Percentiles rank a stretch among this genome's conserved stretches.
phyloP scores from a whole-genome alignment of 2,888 invertebrate species.

The Autographa pulchrina region DNA sequence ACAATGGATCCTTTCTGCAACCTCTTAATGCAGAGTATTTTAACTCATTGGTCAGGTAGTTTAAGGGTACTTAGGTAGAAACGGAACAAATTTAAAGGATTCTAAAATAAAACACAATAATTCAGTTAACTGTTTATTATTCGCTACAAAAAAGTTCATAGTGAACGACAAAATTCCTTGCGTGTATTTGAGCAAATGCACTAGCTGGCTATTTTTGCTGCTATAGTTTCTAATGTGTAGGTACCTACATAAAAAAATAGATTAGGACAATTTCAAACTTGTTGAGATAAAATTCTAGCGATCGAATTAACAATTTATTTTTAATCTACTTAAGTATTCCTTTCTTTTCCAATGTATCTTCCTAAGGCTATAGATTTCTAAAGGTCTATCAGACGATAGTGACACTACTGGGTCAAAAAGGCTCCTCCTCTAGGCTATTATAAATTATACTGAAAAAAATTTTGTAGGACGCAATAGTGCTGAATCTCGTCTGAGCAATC shows the following conservation, averaged over 20 bases:
- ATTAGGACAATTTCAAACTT: conserved; percentile 10
- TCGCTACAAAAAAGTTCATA: conserved; percentile 39
- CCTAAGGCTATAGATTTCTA: no score
- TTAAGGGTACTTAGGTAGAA: neutral
- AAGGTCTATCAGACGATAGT: no score
- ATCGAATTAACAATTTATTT: neutral
- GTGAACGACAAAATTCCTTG: conserved; percentile 44
- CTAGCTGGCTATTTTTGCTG: conserved; percentile 44
- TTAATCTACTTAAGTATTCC: neutral
- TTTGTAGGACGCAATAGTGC: no score
- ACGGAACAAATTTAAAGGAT: neutral
- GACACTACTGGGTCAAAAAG: no score
- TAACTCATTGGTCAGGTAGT: neutral
- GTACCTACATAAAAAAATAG: conserved; percentile 21
- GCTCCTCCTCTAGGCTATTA: no score
- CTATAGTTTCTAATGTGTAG: conserved; percentile 26
- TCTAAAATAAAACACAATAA: conserved; percentile 15
- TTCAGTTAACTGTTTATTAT: conserved; percentile 49
- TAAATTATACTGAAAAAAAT: no score
- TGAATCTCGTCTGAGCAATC: no score
- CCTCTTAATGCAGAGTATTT: no score
- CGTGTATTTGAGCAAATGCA: conserved; percentile 49
- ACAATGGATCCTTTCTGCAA: neutral
- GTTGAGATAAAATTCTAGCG: neutral
- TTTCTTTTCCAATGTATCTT: no score